These are phyloP conservation scores for Trachelus stipa DNA, from an alignment of 2,888 invertebrate genomes.

Conservation along the genomic window DNA sequence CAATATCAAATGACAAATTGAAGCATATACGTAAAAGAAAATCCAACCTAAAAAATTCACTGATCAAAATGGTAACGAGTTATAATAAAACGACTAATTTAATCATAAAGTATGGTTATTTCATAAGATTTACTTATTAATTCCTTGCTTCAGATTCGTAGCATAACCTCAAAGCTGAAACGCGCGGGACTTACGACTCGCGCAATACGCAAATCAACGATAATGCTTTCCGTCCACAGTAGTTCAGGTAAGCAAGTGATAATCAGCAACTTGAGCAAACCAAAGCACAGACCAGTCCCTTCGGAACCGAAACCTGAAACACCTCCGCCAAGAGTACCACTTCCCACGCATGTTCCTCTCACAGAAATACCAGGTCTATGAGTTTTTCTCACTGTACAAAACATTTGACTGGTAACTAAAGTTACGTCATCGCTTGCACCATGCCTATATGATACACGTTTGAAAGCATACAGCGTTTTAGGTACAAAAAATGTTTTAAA, in stretches of 20 bases:
- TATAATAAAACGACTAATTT: background rate
- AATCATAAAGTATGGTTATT: background rate
- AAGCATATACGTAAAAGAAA: background rate
- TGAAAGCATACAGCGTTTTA: background rate
- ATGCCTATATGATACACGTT: background rate
- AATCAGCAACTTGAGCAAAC: background rate
- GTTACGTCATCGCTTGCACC: background rate
- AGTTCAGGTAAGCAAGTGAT: slow-evolving; percentile 2
- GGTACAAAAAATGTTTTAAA: background rate
- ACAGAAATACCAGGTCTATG: slow-evolving; percentile 6
- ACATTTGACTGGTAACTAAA: background rate
- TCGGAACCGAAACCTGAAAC: background rate
- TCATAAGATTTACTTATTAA: background rate
- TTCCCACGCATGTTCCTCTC: background rate
- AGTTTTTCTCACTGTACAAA: background rate
- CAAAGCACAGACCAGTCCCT: background rate
- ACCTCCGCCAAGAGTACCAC: background rate
- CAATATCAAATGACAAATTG: background rate
- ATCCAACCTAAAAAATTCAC: background rate
- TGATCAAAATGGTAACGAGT: background rate
- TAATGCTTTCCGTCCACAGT: background rate
- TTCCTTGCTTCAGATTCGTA: background rate
- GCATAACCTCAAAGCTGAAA: background rate
- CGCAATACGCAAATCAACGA: background rate
- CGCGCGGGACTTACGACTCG: background rate